Base-by-base conservation (phyloP, 2,797 vertebrate genomes). In the Phoebastria nigripes region DNA sequence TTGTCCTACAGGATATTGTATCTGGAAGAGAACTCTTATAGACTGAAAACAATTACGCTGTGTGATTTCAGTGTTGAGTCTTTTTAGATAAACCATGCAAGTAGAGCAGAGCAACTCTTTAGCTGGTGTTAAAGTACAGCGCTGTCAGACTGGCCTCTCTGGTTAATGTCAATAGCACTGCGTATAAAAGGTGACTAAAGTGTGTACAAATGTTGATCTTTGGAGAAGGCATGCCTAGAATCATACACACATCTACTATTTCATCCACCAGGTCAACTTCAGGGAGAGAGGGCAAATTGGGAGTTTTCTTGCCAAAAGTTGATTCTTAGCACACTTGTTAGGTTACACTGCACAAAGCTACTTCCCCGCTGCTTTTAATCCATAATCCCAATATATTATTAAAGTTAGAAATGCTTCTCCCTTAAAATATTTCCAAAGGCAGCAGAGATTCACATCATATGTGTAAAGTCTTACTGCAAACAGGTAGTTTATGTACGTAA, bases 131-230 rank as follows among this genome's bases (percentile, higher is more conserved):
- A 97, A 97, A 97, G 97, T 94, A 90, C 47, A 74, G 97, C 33
- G 84, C 98, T 98, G 98, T 98, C 98, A 98, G 97, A 89, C 95
- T 82, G 39, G 97, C 97, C 97, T 96, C 96, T 98, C 98, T 98
- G 98, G 95, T 97, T 97, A 98, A 98, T 98, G 98, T 98, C 98
- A 98, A 97, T 96, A 97, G 98, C 98, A 98, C 98, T 96, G 97
- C 96, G 89, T 98, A 98, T 98, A 98, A 98, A 98, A 98, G 98
- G 98, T 97, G 98, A 98, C 98, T 98, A 97, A 98, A 98, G 97
- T 98, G 98, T 97, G 98, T 98, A 98, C 97, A 98, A 98, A 98
- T 98, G 98, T 98, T 98, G 98, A 98, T 98, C 98, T 98, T 98
- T 97, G 95, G 96, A 97, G 95, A 98, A 98, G 97, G 97, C 97